Evolutionary conservation across 92 coral and sea anemone species (phyloP).

Genomic region (Palythoa grandis): DNA sequence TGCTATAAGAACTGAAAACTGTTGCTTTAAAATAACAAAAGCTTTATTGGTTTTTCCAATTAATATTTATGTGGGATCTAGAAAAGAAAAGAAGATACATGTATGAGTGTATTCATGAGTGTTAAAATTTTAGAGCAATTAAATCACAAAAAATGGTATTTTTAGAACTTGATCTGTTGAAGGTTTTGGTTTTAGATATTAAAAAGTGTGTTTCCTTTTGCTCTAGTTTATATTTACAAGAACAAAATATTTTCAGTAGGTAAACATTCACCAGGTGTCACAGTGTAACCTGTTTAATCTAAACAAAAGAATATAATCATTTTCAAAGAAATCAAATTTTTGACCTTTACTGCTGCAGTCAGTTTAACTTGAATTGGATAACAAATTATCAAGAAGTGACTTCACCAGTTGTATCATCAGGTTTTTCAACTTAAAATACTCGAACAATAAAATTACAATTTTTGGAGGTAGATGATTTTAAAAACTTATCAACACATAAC

Average conservation of each 20-base stretch:
- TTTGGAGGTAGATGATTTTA: too few species aligned
- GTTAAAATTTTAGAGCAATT: background rate
- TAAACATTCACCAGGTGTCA: constrained; percentile 5
- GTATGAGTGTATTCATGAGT: background rate
- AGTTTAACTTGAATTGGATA: background rate
- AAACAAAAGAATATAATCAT: background rate
- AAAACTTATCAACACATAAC: too few species aligned
- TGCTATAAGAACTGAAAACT: background rate
- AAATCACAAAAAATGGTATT: background rate
- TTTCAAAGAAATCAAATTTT: background rate
- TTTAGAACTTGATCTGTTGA: background rate
- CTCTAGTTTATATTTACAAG: too few species aligned
- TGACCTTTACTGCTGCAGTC: background rate
- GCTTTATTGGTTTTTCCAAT: background rate
- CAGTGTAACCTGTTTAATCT: background rate
- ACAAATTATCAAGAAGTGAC: background rate
- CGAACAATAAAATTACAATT: too few species aligned
- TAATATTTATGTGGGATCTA: constrained; percentile 37
- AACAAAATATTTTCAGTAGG: too few species aligned
- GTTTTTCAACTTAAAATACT: too few species aligned
- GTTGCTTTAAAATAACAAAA: background rate
- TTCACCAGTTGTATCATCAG: too few species aligned
- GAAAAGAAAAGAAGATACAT: background rate
- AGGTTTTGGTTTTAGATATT: background rate
- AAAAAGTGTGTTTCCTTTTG: background rate